Base-by-base conservation (phyloP, 2,797 vertebrate genomes). In the Ispidina lecontei region DNA sequence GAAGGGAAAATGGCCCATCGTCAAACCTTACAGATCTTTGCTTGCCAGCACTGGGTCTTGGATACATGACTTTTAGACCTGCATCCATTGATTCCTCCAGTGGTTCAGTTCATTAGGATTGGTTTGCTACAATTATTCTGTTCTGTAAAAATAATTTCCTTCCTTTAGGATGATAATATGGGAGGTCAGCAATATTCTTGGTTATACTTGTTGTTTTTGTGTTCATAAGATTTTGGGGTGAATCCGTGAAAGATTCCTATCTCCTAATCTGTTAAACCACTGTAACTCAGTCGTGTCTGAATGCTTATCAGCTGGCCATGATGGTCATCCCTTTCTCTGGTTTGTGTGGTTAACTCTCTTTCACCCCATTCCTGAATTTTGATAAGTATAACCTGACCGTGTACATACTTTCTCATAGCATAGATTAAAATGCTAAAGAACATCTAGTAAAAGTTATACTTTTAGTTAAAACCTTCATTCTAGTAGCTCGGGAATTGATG, bases 401-500 rank as follows among this genome's bases (percentile, higher is more conserved):
- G 89, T 95, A 72, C 79, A 25, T 43, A 33, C 75, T 82, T 86
- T 84, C 78, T 79, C 84, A 71, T 41, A 93, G 95, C 89, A 94
- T 96, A 97, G 97, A 97, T 97, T 97, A 97, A 97, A 98, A 97
- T 87, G 94, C 96, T 97, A 97, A 98, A 97, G 96, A 96, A 96
- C 78, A 92, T 88, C 78, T 44, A 88, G 88, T 79, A 95, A 93
- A 97, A 97, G 96, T 97, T 97, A 86, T 83, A 94, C 97, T 97
- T 97, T 96, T 95, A 96, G 93, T 96, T 96, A 94, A 97, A 95
- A 35, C 83, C 96, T 97, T 97, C 94, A 77, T 96, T 97, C 92
- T 84, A 88, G 95, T 93, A 94, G 94, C 97, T 96, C 89, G 97
- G 97, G 97, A 98, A 97, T 98, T 98, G 94, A 97, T 98, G 98